Base-by-base conservation (phyloP, 2,113 vertebrate genomes). In the Calyptomena viridis region DNA sequence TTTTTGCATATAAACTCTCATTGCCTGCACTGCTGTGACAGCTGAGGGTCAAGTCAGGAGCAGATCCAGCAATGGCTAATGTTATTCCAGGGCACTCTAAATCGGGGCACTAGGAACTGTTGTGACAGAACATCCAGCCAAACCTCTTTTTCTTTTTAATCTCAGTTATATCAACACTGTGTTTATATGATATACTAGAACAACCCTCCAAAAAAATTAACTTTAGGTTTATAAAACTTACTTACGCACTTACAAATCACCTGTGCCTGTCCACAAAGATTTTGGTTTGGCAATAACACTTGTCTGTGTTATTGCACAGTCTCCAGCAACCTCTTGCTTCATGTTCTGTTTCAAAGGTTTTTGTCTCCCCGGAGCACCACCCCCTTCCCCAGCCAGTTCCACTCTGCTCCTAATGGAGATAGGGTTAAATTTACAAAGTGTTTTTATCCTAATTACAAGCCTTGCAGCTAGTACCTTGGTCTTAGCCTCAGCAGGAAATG, bases 401-500 rank as follows among this genome's bases (percentile, higher is more conserved):
- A 78, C 67, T 81, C 82, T 1, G 2, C n/a, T 92, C 37, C 33
- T 89, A 73, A 87, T 49, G 62, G 31, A 82, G 80, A 90, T 3
- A 73, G 56, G 39, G 64, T 92, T 96, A 80, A 90, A 93, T 90
- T 93, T 96, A 93, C 78, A 90, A 95, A 92, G 92, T 81, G 78
- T 84, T 96, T 96, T 97, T 87, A 88, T 93, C 82, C 80, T 94
- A 96, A 97, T 97, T 96, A 96, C 75, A 93, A 92, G 75, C 63
- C 67, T 89, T 92, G 95, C 93, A 90, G 76, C 84, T 91, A 88
- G 88, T 95, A 93, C 80, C 86, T 90, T 64, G 64, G 55, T 89
- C 82, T 90, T 60, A 94, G 81, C 71, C 83, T 84, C 93, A 79
- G 91, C 93, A 96, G 97, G 95, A 94, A 91, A 93, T 89, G 66